phyloP scores from a whole-genome alignment of 1,140 invertebrate species.

The Drosophila serrata region DNA sequence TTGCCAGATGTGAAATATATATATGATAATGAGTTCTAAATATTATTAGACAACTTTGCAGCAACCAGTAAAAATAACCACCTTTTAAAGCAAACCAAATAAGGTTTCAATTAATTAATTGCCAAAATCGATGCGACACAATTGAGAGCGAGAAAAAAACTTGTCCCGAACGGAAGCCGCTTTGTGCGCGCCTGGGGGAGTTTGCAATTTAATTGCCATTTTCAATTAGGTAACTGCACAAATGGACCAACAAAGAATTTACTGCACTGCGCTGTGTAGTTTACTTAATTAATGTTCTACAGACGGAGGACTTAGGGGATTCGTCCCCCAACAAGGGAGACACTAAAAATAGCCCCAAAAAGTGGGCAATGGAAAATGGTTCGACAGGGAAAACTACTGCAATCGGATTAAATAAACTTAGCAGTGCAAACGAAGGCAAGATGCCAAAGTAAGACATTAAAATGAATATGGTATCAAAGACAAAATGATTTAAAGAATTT shows the following conservation, averaged over 20 bases:
- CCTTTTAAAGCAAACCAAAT: not conserved
- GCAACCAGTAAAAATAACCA: too few species aligned
- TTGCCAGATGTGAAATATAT: not conserved
- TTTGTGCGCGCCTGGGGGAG: constrained; percentile 22
- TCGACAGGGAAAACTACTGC: constrained; percentile 6
- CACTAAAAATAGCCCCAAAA: constrained; percentile 19
- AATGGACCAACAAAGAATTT: constrained; percentile 39
- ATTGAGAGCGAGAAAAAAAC: constrained; percentile 24
- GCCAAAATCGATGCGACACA: constrained; percentile 21
- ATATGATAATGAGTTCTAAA: not conserved
- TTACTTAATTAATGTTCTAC: constrained; percentile 50
- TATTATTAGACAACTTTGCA: not conserved
- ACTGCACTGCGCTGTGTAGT: constrained; percentile 34
- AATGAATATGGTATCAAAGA: not conserved
- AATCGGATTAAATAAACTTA: constrained; percentile 20
- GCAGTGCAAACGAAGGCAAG: not conserved
- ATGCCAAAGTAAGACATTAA: not conserved
- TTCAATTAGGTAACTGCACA: constrained; percentile 70
- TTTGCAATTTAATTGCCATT: constrained; percentile 68
- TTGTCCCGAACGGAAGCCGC: constrained; percentile 10
- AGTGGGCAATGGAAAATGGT: constrained; percentile 34
- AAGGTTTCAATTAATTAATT: constrained; percentile 65
- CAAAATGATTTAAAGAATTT: too few species aligned
- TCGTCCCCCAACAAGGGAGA: constrained; percentile 1
- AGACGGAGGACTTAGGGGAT: constrained; percentile 4